phyloP scores from a whole-genome alignment of 2,797 vertebrate species.

The Coluber constrictor region DNA sequence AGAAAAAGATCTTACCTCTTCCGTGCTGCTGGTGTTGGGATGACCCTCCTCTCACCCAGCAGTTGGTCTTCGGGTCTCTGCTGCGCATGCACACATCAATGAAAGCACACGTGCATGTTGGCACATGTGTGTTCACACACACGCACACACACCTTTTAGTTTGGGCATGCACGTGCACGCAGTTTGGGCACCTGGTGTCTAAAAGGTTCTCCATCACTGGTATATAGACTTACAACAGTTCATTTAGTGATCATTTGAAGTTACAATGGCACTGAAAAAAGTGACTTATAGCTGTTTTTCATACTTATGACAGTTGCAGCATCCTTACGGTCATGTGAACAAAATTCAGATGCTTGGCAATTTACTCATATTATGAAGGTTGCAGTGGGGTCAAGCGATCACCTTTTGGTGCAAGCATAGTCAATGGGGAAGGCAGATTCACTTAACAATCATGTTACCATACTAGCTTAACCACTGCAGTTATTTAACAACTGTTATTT shows the following conservation, averaged over 20 bases:
- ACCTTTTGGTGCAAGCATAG: not conserved
- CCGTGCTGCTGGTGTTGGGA: too few species aligned
- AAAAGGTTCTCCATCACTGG: too few species aligned
- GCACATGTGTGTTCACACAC: too few species aligned
- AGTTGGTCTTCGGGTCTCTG: too few species aligned
- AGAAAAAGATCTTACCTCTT: too few species aligned
- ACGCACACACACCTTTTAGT: too few species aligned
- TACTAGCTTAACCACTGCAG: not conserved
- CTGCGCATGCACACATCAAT: too few species aligned
- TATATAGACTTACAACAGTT: not conserved
- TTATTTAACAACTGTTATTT: not conserved
- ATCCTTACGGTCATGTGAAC: not conserved
- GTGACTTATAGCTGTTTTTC: not conserved
- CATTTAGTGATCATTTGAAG: not conserved
- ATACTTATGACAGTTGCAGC: not conserved
- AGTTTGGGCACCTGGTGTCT: too few species aligned
- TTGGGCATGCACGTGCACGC: too few species aligned
- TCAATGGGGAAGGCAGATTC: not conserved
- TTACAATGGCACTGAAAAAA: not conserved
- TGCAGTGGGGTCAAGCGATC: not conserved
- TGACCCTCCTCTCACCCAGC: too few species aligned
- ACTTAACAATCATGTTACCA: not conserved
- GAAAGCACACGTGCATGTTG: too few species aligned
- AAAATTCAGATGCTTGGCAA: not conserved
- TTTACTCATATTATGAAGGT: not conserved